Base-by-base conservation (phyloP, 2,888 invertebrate species). In the Plagodis pulveraria region DNA sequence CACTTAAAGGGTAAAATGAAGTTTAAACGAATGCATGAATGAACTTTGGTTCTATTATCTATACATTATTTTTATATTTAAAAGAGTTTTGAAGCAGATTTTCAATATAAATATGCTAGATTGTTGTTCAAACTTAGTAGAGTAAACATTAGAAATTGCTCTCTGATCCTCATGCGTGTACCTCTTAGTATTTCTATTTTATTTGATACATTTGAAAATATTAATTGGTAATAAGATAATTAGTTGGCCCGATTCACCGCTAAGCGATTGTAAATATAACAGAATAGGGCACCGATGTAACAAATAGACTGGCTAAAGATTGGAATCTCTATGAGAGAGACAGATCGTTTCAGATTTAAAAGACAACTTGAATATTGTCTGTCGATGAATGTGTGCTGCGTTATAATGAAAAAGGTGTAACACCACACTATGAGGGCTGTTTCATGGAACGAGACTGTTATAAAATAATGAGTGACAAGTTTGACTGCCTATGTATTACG, bases 301-400 rank as follows among this genome's bases (percentile, higher is more conserved):
- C 85, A 78, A 74, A 85, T 84, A 88, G 90, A 90, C 89, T 91
- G 90, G 84, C 76, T 84, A 71, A 72, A 77, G 77, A 41, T 42
- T 76, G 75, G 89, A 90, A 90, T 91, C 90, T 91, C 90, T 90
- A 54, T 74, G 86, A 91, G 89, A 89, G 90, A 83, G 65, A 50
- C n/a, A 51, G 36, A 49, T 58, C 10, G 38, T 48, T 49, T 44
- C n/a, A 11, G 49, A 41, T 34, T 43, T 44, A 49, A 53, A 45
- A 41, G 41, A 50, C 42, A 46, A 38, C 32, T 48, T 36, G 22
- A 47, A 38, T 12, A 22, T 33, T 48, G 8, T 38, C 6, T 47
- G 35, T 47, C 9, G 47, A 35, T 47, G 11, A 12, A 11, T 12
- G 35, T 7, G 11, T 10, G 22, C 5, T 44, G 32, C 5, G 44